A percentile compares a stretch with the other conserved stretches of the same genome.
These are phyloP conservation scores for Hystrix cristata DNA, from an alignment of 2,113 vertebrate genomes.

Conservation along the genomic window DNA sequence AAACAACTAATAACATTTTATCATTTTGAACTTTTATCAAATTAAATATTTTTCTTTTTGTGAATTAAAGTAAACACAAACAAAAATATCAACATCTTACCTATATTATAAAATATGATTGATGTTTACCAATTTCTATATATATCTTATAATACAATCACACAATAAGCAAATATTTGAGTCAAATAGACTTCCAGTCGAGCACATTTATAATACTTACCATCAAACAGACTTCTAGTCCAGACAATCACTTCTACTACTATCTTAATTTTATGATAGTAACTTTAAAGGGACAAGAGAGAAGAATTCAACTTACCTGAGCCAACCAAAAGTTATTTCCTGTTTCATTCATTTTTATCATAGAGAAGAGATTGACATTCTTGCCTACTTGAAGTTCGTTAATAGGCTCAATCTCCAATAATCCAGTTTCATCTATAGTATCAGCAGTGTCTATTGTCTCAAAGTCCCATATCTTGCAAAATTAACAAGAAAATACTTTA, in stretches of 20 bases:
- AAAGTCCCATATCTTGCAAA: conserved; percentile 94
- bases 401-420: conserved; percentile 94
- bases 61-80: conserved; percentile 2
- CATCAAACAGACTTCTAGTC: neutral
- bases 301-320: conserved; percentile 90
- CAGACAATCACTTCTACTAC: neutral
- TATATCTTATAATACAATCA: conserved; percentile 28
- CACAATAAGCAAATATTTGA: conserved; percentile 6
- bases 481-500: conserved; percentile 31
- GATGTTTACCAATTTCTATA: conserved; percentile 2
- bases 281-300: conserved; percentile 30
- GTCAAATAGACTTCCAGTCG: neutral
- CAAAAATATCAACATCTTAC: conserved; percentile 6
- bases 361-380: conserved; percentile 91
- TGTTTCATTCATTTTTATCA: conserved; percentile 89
- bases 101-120: conserved; percentile 15
- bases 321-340: conserved; percentile 94
- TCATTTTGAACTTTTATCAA: conserved; percentile 39
- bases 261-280: conserved; percentile 24
- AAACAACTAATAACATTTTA: conserved; percentile 35
- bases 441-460: conserved; percentile 93
- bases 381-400: conserved; percentile 93
- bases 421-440: conserved; percentile 86
- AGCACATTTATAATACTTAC: neutral
- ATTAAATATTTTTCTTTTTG: conserved; percentile 48